phyloP scores from a whole-genome alignment of 2,797 vertebrate genomes.

The Chelidonichthys spinosus region DNA sequence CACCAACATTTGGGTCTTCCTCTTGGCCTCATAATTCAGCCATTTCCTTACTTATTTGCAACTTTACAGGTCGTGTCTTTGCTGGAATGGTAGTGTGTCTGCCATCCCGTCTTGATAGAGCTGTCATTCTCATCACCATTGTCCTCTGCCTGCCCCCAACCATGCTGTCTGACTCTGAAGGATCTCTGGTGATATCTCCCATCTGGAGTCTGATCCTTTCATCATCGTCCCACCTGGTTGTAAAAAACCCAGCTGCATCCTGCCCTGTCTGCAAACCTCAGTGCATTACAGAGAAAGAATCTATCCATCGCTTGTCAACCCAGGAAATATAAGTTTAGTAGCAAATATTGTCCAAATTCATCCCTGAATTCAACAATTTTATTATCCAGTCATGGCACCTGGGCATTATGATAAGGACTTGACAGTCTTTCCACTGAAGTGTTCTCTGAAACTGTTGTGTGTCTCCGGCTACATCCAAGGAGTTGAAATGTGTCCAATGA shows the following conservation, averaged over 20 bases:
- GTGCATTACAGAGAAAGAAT: slow-evolving; percentile 32
- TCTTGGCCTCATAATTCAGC: neutral
- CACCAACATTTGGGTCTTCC: neutral
- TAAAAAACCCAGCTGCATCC: slow-evolving; percentile 57
- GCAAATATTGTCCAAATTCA: neutral
- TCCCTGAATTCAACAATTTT: neutral
- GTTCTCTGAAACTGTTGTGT: too few species aligned
- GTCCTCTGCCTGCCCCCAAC: slow-evolving; percentile 47
- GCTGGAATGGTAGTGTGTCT: slow-evolving; percentile 12
- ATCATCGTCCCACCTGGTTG: slow-evolving; percentile 64
- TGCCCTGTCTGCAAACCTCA: slow-evolving; percentile 42
- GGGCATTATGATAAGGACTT: neutral
- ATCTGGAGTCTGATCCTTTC: slow-evolving; percentile 70
- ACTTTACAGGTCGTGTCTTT: slow-evolving; percentile 2
- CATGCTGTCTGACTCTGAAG: slow-evolving; percentile 47
- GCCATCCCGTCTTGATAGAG: slow-evolving; percentile 33
- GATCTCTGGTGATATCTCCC: slow-evolving; percentile 64
- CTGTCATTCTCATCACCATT: slow-evolving; percentile 50
- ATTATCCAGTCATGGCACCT: neutral
- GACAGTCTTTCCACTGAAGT: too few species aligned
- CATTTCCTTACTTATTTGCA: slow-evolving; percentile 6
- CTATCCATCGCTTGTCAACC: slow-evolving; percentile 15
- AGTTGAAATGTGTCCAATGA: too few species aligned
- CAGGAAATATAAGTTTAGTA: slow-evolving; percentile 10
- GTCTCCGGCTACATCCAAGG: neutral